Percentiles rank a stretch among this genome's conserved stretches.
Evolutionary conservation across 2,888 invertebrate genomes (phyloP).

Genomic region (Notodonta dromedarius): DNA sequence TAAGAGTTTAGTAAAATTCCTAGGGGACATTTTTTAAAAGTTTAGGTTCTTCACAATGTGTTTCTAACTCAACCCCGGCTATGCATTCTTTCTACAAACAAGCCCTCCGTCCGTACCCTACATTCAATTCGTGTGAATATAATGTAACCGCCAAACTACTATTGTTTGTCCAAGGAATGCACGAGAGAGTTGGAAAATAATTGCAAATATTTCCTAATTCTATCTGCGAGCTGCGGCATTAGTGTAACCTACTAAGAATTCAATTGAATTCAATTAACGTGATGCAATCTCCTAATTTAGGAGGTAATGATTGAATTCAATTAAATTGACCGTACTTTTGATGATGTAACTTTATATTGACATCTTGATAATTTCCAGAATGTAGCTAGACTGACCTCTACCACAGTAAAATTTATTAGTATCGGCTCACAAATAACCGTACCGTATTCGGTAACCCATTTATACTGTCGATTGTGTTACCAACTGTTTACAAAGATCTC

Average conservation of each 20-base stretch:
- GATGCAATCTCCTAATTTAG: constrained; percentile 11
- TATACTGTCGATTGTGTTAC: too few relatives aligned
- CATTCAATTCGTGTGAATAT: constrained; percentile 18
- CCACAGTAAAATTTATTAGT: too few relatives aligned
- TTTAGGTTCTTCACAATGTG: too few relatives aligned
- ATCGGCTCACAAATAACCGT: too few relatives aligned
- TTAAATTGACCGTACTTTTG: background rate
- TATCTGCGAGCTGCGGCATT: background rate
- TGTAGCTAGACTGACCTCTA: background rate
- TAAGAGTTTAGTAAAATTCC: too few relatives aligned
- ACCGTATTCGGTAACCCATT: too few relatives aligned
- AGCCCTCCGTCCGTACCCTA: background rate
- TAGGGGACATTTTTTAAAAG: too few relatives aligned
- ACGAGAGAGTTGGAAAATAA: constrained; percentile 1
- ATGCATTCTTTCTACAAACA: too few relatives aligned
- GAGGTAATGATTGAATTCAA: constrained; percentile 3
- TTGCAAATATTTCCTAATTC: background rate
- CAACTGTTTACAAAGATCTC: too few relatives aligned
- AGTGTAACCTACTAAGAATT: background rate
- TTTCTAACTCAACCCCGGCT: too few relatives aligned
- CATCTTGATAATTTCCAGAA: background rate
- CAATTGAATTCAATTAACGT: constrained; percentile 2
- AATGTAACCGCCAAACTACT: constrained; percentile 8
- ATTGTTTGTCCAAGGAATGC: background rate
- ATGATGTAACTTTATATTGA: background rate